Evolutionary conservation across 2,888 invertebrate species (phyloP).

Genomic region (Cantharis nigra): DNA sequence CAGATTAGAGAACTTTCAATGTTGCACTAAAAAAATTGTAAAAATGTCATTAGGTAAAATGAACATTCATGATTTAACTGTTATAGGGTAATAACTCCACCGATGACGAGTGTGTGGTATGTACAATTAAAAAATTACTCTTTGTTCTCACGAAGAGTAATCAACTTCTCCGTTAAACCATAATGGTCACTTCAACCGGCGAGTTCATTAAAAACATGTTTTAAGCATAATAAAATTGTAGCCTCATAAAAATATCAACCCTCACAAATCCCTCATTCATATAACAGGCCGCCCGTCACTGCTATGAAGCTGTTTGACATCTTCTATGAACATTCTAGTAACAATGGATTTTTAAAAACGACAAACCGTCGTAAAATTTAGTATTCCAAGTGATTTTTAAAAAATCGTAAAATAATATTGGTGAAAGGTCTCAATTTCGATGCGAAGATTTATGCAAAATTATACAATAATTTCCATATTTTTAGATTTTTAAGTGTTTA

Average conservation of each 20-base stretch:
- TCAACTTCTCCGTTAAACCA: background rate
- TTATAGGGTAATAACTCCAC: background rate
- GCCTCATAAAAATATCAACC: background rate
- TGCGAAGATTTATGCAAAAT: background rate
- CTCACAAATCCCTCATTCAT: constrained; percentile 21
- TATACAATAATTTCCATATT: background rate
- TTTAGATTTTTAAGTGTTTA: background rate
- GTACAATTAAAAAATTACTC: background rate
- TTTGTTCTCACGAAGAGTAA: background rate
- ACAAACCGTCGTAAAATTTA: background rate
- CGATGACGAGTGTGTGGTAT: background rate
- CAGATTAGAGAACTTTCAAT: constrained; percentile 20
- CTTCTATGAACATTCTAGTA: constrained; percentile 1
- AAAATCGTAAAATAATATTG: background rate
- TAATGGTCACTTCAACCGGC: background rate
- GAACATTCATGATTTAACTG: background rate
- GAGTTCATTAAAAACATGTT: background rate
- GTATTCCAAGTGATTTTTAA: background rate
- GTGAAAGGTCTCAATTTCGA: background rate
- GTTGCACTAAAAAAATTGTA: background rate
- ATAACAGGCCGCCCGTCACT: constrained; percentile 3
- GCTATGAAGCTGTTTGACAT: constrained; percentile 16
- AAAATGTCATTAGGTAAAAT: background rate
- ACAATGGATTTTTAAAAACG: background rate
- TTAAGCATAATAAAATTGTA: background rate